phyloP scores from a whole-genome alignment of 2,797 vertebrate species.

The Xenentodon cancila region DNA sequence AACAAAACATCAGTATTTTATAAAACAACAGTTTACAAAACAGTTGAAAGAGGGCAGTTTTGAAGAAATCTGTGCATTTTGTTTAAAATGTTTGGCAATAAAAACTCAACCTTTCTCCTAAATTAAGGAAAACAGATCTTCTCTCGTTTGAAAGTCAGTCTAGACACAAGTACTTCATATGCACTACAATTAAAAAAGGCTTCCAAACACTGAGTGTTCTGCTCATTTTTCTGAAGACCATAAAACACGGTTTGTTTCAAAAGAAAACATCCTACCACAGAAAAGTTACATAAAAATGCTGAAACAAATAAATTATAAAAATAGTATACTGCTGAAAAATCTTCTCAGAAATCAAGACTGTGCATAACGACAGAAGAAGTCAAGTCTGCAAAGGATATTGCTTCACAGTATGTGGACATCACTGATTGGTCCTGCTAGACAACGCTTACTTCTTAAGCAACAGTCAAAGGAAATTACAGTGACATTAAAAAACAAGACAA shows the following conservation, averaged over 20 bases:
- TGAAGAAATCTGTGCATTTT: slow-evolving; percentile 4
- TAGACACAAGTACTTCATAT: slow-evolving; percentile 21
- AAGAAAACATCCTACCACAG: slow-evolving; percentile 28
- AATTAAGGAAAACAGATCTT: slow-evolving; percentile 12
- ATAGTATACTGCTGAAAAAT: slow-evolving; percentile 45
- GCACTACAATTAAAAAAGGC: slow-evolving; percentile 32
- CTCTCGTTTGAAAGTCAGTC: not conserved
- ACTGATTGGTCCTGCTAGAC: slow-evolving; percentile 41
- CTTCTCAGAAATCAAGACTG: slow-evolving; percentile 43
- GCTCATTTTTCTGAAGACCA: slow-evolving; percentile 6
- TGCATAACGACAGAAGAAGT: slow-evolving; percentile 50
- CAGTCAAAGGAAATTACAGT: not conserved
- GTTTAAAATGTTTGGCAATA: slow-evolving; percentile 1
- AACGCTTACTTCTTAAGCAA: slow-evolving; percentile 29
- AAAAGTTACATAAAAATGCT: slow-evolving; percentile 51
- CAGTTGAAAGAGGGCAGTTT: slow-evolving; percentile 6
- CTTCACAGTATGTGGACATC: slow-evolving; percentile 74
- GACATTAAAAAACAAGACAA: slow-evolving; percentile 18
- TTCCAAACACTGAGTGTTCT: slow-evolving; percentile 24
- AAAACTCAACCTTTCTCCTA: slow-evolving; percentile 10
- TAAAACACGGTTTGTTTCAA: slow-evolving; percentile 15
- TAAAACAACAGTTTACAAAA: slow-evolving; percentile 47
- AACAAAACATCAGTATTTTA: slow-evolving; percentile 44
- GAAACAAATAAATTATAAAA: slow-evolving; percentile 67
- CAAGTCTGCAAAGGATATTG: slow-evolving; percentile 62